These are phyloP conservation scores for Physella acuta DNA, from an alignment of 1,140 invertebrate genomes.

Conservation along the genomic window DNA sequence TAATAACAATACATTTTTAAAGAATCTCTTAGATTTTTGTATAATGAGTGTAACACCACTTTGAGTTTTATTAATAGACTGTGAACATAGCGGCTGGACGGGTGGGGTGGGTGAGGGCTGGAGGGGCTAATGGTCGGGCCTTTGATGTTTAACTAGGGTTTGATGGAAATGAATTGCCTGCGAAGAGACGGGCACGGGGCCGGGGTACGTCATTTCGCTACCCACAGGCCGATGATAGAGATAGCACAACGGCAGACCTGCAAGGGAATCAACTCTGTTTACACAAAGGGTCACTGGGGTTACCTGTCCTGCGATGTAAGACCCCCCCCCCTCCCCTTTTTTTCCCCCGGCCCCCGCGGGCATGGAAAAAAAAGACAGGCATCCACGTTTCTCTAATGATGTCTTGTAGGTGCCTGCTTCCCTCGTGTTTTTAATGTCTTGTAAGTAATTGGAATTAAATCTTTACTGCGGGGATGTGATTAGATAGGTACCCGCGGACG, in stretches of 20 bases:
- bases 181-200: conserved; percentile 4
- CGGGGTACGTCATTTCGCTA: neutral
- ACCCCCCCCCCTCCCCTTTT: no score
- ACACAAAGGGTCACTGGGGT: conserved; percentile 17
- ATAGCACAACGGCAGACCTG: conserved; percentile 20
- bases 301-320: conserved; percentile 19
- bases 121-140: neutral
- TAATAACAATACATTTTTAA: neutral
- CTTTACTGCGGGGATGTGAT: neutral
- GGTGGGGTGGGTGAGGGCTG: neutral
- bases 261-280: conserved; percentile 24
- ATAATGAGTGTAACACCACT: neutral
- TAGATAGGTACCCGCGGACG: neutral
- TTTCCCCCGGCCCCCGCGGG: no score
- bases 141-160: conserved; percentile 16
- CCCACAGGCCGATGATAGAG: conserved; percentile 24
- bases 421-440: conserved; percentile 4
- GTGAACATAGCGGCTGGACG: neutral
- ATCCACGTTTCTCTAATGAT: neutral
- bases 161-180: conserved; percentile 25
- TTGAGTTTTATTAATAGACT: neutral
- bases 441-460: conserved; percentile 18
- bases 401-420: neutral
- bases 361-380: conserved; percentile 1
- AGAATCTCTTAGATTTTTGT: neutral